Base-by-base conservation (phyloP, 2,888 invertebrate species). In the Lobophora halterata region DNA sequence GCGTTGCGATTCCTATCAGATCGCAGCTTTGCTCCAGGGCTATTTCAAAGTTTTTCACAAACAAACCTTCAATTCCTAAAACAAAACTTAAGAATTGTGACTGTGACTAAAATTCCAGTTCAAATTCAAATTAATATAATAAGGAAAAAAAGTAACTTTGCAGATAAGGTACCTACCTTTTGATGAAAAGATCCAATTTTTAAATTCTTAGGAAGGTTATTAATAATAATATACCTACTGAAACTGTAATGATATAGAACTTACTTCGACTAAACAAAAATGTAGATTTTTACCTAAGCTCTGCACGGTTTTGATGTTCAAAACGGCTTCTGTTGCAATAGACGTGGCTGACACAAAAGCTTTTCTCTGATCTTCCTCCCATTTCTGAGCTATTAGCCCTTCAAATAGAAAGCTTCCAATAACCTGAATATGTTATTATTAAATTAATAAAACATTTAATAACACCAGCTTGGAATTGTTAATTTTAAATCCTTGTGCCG, bases 271-370 rank as follows among this genome's bases (percentile, higher is more conserved):
- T n/a, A n/a, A n/a, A n/a, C n/a, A n/a, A n/a, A n/a, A n/a, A n/a
- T n/a, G n/a, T 11, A 7, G 4, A 9, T 25, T 21, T 46, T 79
- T 83, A 71, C 91, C 90, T 41, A 91, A 81, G 56, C 91, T 90
- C 26, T 91, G 91, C 0, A 91, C 91, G 1, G 92, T 92, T 53
- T 89, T 86, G 35, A 92, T 91, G 54, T 92, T 91, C 43, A 89
- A 88, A 11, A 92, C 90, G 0, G 91, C 91, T 63, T 92, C 92
- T 0, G 91, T 89, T 1, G 92, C 92, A 9, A 92, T 88, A 36
- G 90, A 79, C 3, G 91, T 90, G 0, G 91, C 91, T 0, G 85
- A 72, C 46, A 92, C 91, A 83, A 91, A 89, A 1, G 91, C 90
- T 1, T 77, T 77, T 16, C 91, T 89, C 55, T 92, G 91, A 21